phyloP scores from a whole-genome alignment of 2,888 invertebrate genomes.

The Macrophya alboannulata region DNA sequence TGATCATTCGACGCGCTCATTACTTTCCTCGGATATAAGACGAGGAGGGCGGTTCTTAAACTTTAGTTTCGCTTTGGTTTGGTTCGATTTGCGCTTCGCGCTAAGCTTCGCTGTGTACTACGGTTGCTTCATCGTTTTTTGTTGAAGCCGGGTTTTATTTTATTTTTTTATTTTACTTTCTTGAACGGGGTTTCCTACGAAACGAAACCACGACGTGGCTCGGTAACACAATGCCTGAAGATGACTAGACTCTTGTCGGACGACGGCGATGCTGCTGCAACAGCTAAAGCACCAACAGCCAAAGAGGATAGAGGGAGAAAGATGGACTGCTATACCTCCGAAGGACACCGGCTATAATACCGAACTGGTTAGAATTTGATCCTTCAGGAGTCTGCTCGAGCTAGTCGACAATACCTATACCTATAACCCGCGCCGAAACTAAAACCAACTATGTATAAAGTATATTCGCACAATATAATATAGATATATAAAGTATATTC shows the following conservation, averaged over 20 bases:
- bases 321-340: slow-evolving; percentile 59
- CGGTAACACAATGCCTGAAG: slow-evolving; percentile 71
- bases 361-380: slow-evolving; percentile 79
- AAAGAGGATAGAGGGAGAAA: slow-evolving; percentile 64
- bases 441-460: slow-evolving; percentile 32
- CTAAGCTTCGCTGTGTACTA: neutral
- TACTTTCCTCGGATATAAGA: slow-evolving; percentile 62
- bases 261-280: slow-evolving; percentile 62
- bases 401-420: slow-evolving; percentile 71
- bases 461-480: neutral
- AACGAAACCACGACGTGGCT: slow-evolving; percentile 61
- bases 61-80: slow-evolving; percentile 18
- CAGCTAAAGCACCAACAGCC: neutral
- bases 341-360: slow-evolving; percentile 78
- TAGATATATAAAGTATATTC: neutral
- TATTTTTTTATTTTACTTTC: slow-evolving; percentile 51
- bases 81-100: neutral
- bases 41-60: slow-evolving; percentile 56
- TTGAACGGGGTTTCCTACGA: slow-evolving; percentile 66
- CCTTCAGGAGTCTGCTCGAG: slow-evolving; percentile 76
- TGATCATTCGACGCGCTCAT: slow-evolving; percentile 66
- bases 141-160: neutral
- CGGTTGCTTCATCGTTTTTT: neutral
- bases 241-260: slow-evolving; percentile 72
- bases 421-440: slow-evolving; percentile 64